Percentiles rank a stretch among this genome's conserved stretches.
Evolutionary conservation across 2,888 invertebrate species (phyloP).

Genomic region (Andrena haemorrhoa): DNA sequence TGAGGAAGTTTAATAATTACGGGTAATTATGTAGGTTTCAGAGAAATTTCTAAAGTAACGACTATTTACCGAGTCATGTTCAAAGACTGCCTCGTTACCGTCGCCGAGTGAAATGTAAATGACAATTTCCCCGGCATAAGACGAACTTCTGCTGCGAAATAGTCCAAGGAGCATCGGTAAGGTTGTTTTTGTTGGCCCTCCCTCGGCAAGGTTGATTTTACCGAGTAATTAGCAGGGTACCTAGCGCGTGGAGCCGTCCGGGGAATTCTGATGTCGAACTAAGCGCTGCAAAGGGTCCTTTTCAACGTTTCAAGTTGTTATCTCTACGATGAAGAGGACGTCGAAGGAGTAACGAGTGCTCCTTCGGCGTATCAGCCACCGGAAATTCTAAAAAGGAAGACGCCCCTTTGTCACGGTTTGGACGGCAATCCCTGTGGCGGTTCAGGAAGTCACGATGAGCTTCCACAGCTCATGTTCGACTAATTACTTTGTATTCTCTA

Average conservation of each 20-base stretch:
- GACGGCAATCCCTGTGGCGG: conserved; percentile 13
- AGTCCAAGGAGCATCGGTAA: conserved; percentile 26
- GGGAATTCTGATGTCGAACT: conserved; percentile 39
- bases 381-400: conserved; percentile 8
- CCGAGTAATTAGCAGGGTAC: conserved; percentile 31
- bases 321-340: conserved; percentile 36
- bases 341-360: conserved; percentile 44
- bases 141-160: conserved; percentile 6
- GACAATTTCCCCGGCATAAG: background rate
- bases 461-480: no score
- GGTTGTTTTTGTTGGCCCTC: conserved; percentile 17
- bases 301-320: conserved; percentile 34
- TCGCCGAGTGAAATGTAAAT: background rate
- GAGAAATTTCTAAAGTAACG: no score
- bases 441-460: background rate
- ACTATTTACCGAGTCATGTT: no score
- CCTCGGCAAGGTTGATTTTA: conserved; percentile 6
- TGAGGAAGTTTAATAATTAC: no score
- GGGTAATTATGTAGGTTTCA: no score
- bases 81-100: background rate
- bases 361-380: conserved; percentile 3
- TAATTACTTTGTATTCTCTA: background rate
- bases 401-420: conserved; percentile 23
- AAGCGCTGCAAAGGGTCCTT: conserved; percentile 30
- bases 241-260: conserved; percentile 11